A percentile compares a stretch with the other conserved stretches of the same genome.
phyloP scores from a whole-genome alignment of 2,113 vertebrate genomes.

The Poeciliopsis prolifica region DNA sequence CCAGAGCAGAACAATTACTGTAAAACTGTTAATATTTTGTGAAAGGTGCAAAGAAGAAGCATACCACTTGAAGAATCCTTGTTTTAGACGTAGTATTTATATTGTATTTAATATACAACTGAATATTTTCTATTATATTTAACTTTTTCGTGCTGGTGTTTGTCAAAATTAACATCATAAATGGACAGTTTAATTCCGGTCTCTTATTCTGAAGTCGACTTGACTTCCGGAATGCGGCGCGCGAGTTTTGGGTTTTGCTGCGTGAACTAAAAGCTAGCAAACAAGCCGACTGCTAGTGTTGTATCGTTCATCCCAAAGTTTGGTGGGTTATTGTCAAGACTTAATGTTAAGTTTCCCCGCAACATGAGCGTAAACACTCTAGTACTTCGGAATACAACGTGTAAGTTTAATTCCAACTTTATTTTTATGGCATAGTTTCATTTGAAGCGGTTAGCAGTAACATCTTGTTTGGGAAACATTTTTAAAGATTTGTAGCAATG shows the following conservation, averaged over 20 bases:
- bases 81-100: too few species aligned
- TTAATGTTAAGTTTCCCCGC: background rate
- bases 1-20: background rate
- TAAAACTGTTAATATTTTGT: background rate
- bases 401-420: background rate
- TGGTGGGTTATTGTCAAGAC: background rate
- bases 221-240: constrained; percentile 44
- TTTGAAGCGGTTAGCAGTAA: too few species aligned
- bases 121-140: too few species aligned
- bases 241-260: constrained; percentile 56
- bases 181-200: background rate
- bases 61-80: too few species aligned
- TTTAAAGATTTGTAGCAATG: background rate
- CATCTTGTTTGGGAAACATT: background rate
- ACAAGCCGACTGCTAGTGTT: background rate
- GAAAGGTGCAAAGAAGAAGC: too few species aligned
- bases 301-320: background rate
- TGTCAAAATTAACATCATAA: background rate
- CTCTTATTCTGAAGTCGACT: constrained; percentile 52
- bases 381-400: constrained; percentile 35
- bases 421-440: background rate
- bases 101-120: too few species aligned
- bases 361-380: background rate
- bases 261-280: background rate
- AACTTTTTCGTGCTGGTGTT: too few species aligned